phyloP scores from a whole-genome alignment of 2,113 vertebrate species.

The Microtus ochrogaster region DNA sequence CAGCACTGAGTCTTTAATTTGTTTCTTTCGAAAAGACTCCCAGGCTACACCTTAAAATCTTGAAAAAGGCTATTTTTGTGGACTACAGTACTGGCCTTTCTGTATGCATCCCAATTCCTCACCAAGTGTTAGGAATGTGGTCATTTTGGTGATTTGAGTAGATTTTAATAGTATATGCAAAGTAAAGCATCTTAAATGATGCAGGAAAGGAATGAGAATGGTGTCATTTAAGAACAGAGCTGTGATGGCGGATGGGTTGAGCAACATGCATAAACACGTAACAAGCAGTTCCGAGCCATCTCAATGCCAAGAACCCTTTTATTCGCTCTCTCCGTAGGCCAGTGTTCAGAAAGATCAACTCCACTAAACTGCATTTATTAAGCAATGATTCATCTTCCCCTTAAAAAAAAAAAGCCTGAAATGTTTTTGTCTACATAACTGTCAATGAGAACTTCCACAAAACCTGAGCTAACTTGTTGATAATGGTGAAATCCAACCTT shows the following conservation, averaged over 20 bases:
- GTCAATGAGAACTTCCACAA: slow-evolving; percentile 19
- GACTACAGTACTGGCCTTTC: not conserved
- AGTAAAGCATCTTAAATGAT: slow-evolving; percentile 24
- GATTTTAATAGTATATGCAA: slow-evolving; percentile 28
- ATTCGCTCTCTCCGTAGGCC: not conserved
- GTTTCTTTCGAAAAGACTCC: slow-evolving; percentile 16
- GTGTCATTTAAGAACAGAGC: slow-evolving; percentile 41
- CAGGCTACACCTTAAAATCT: not conserved
- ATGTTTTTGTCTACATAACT: slow-evolving; percentile 46
- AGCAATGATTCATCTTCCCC: slow-evolving; percentile 59
- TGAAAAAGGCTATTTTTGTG: not conserved
- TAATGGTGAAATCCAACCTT: slow-evolving; percentile 30
- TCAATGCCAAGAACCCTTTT: not conserved
- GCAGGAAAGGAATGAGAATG: slow-evolving; percentile 3
- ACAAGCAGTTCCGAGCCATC: not conserved
- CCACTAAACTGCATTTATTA: slow-evolving; percentile 50
- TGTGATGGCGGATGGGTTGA: not conserved
- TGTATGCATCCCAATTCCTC: not conserved
- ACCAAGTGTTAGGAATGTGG: slow-evolving; percentile 8
- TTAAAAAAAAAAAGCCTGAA: slow-evolving; percentile 23
- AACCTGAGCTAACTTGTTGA: slow-evolving; percentile 53
- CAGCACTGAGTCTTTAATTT: not conserved
- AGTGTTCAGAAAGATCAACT: slow-evolving; percentile 30
- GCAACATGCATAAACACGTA: slow-evolving; percentile 5
- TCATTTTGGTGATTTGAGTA: slow-evolving; percentile 29